Base-by-base conservation (phyloP, 2,113 vertebrate genomes). In the Asarcornis scutulata region DNA sequence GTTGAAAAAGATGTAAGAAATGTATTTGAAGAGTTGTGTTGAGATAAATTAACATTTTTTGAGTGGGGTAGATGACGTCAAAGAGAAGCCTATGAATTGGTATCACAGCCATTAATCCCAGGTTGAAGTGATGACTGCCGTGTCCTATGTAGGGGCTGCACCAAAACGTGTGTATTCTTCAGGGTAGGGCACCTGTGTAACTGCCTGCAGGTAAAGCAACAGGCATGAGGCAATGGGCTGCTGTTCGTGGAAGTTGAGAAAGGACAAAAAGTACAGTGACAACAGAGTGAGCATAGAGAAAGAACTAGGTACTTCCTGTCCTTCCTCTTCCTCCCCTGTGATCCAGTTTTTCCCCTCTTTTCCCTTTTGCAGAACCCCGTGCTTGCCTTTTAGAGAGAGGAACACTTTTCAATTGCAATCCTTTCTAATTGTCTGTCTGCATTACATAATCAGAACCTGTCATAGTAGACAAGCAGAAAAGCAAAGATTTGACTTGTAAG, bases 141-240 rank as follows among this genome's bases (percentile, higher is more conserved):
- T 22, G 71, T 36, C 3, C 0, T 18, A 3, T 2, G 23, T 11
- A 13, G 67, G 56, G 50, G 4, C 53, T 36, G 67, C 32, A 58
- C 34, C 62, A 66, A 63, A 2, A 7, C 7, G 3, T 42, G 34
- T 31, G 48, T 38, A 9, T 48, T 59, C 76, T 53, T 71, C 2
- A 6, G 60, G 22, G 64, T 32, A 58, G 44, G 50, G 17, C 31
- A 22, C 13, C 56, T 18, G 29, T 15, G 21, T 48, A 18, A 7
- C 36, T 85, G 38, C 53, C 55, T 53, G 31, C 55, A 71, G 63
- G 71, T 89, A 36, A 16, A 27, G 52, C 63, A 10, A 5, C 15
- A 1, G 0, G 0, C 0, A 1, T 31, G 31, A 20, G 31, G 10
- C 23, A 48, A 4, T 9, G 29, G 23, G 20, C 13, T 69, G 4